Evolutionary conservation across 2,113 vertebrate species (phyloP), one percentile per base, ranked within the genome.

Genomic region (Neotragus pygmaeus): DNA sequence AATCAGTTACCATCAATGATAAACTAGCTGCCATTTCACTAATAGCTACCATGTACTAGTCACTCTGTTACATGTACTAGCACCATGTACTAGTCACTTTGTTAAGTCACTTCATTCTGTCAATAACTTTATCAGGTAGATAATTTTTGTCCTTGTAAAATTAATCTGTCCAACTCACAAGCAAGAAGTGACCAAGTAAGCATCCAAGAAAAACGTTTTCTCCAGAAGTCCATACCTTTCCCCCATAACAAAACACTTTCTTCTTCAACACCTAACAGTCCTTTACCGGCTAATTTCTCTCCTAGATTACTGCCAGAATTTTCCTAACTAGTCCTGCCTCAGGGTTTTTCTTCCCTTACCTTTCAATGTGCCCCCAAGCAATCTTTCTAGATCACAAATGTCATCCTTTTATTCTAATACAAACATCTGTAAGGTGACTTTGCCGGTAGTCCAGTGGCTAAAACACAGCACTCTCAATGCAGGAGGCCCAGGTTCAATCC

Each of bases 351-450:
- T 95, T 66, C 57, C 55, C 19, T 90, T 66, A 53, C 51, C 51
- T 28, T 66, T 95, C 90, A 70, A 53, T 2, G 5, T 60, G 43
- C 17, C 30, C 33, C 70, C 47, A 95, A 73, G 45, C 70, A 33
- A 89, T 93, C 85, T 60, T 88, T 92, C 14, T 80, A 81, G n/a
- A 83, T 92, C 36, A 90, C 53, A 96, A 88, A 96, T 60, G 53
- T 77, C 80, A 94, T 81, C 33, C 57, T 95, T 95, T 96, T 66
- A 93, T 15, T 36, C 80, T 85, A 49, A 86, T 77, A 95, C 5
- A 75, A 73, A 73, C 25, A 3, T 75, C 70, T 75, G 70, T 75
- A 21, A 73, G 39, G 39, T 27, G 39, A 43, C 70, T 75, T 43
- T 23, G 39, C 39, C 15, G 23, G 70, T 75, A 39, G 70, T 75